A percentile compares a stretch with the other conserved stretches of the same genome.
phyloP scores from a whole-genome alignment of 2,113 vertebrate species.

The Paracanthobrama guichenoti region DNA sequence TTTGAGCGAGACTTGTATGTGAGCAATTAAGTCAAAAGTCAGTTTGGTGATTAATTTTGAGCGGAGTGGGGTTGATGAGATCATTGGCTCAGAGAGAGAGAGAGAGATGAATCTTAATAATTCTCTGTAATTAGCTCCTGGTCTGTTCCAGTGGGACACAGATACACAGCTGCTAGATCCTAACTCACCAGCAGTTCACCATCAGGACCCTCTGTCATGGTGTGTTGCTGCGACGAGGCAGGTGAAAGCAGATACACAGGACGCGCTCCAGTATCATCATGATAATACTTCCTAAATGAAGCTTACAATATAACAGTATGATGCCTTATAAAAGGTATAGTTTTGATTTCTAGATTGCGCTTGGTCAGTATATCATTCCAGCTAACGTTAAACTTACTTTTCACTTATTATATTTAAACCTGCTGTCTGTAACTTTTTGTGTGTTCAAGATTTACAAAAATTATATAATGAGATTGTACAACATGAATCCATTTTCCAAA shows the following conservation, averaged over 20 bases:
- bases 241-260: constrained; percentile 2
- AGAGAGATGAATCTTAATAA: constrained; percentile 30
- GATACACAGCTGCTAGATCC: constrained; percentile 38
- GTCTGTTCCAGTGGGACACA: constrained; percentile 16
- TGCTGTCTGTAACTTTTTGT: too few species aligned
- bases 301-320: background rate
- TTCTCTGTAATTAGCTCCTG: constrained; percentile 42
- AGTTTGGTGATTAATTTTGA: constrained; percentile 35
- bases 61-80: constrained; percentile 19
- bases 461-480: too few species aligned
- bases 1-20: background rate
- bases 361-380: background rate
- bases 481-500: too few species aligned
- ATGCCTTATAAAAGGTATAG: background rate
- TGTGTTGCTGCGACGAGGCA: constrained; percentile 23
- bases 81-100: constrained; percentile 16
- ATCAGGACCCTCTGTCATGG: constrained; percentile 27
- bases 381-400: too few species aligned
- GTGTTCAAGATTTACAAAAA: too few species aligned
- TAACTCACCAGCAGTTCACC: constrained; percentile 25
- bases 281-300: background rate
- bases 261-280: background rate
- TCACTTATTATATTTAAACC: too few species aligned
- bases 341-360: background rate
- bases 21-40: constrained; percentile 24